Base-by-base conservation (phyloP, 2,113 vertebrate species). In the Meles meles region DNA sequence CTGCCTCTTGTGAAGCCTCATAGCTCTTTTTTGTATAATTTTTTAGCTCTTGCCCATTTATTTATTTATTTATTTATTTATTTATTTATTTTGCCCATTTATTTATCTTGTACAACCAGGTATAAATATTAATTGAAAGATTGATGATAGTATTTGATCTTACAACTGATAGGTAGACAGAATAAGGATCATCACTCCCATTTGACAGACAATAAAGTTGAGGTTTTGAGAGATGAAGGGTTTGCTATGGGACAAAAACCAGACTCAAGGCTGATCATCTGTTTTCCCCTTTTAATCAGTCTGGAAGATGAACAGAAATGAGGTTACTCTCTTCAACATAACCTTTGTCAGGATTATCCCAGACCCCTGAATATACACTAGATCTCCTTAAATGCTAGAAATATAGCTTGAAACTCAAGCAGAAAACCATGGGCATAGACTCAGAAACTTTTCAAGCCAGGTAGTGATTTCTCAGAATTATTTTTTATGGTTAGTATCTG, bases 361-460 rank as follows among this genome's bases (percentile, higher is more conserved):
- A 87, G 80, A 88, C 25, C 59, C 18, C 1, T 17, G n/a, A 83
- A 71, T 31, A 95, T 21, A 86, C 2, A 67, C 10, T 42, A 55
- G 5, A n/a, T 44, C 17, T 67, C 4, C 12, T 89, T 77, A 76
- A 92, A 67, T 80, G 13, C 74, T 93, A 31, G 27, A 85, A 34
- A 71, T 92, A 95, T 90, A 71, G 31, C n/a, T 83, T 94, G n/a
- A 34, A 92, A 86, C 8, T 14, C 21, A 93, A 91, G 85, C 13
- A 69, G 31, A 65, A 96, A 89, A 90, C 6, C 10, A 14, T 59
- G 31, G 39, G 12, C 76, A 5, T 93, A 14, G 69, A 80, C 77
- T 63, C 42, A 31, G 20, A 27, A 27, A 90, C 57, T 83, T 96
- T 61, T 49, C 37, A 61, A 88, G 2, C 10, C 49, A 95, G 34